Base-by-base conservation (phyloP, 2,113 vertebrate genomes). In the Columba livia region DNA sequence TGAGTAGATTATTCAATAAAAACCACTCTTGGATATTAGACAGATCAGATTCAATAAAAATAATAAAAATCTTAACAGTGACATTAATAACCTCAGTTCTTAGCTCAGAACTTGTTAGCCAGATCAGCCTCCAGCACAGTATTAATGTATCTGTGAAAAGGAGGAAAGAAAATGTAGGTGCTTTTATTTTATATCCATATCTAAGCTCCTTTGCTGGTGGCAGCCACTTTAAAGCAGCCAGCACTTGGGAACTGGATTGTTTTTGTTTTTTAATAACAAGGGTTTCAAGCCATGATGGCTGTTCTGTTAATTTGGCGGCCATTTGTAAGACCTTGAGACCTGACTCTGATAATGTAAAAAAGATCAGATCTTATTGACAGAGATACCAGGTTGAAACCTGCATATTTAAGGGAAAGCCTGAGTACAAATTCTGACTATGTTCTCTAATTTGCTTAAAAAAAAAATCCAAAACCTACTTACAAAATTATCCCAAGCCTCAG, bases 71-170 rank as follows among this genome's bases (percentile, higher is more conserved):
- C 75, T 24, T 67, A 96, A 78, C 85, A 44, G 80, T 94, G 96
- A 96, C 94, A 95, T 90, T 94, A 91, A 96, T 95, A 95, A 96
- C 88, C 74, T 71, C 42, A 82, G 79, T 88, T 95, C 69, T 92
- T 26, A 38, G 64, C 89, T 96, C 86, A 92, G 91, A 96, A 97
- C 93, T 97, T 96, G 95, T 98, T 97, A 96, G 81, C 47, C 42
- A 90, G 74, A 96, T 95, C 94, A 90, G 95, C 96, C 97, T 97
- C 88, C 93, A 95, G 94, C 88, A 92, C 23, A 75, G 57, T 66
- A 56, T 88, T 65, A 66, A 66, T 91, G 58, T 62, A 48, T 88
- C 92, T 34, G 66, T 53, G 62, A 92, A 77, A 65, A 24, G 40
- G n/a, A 90, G 74, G 73, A 86, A 93, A 77, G 82, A 86, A 91